These are phyloP conservation scores for Drepana arcuata DNA, from an alignment of 1,140 invertebrate species.

Conservation along the genomic window DNA sequence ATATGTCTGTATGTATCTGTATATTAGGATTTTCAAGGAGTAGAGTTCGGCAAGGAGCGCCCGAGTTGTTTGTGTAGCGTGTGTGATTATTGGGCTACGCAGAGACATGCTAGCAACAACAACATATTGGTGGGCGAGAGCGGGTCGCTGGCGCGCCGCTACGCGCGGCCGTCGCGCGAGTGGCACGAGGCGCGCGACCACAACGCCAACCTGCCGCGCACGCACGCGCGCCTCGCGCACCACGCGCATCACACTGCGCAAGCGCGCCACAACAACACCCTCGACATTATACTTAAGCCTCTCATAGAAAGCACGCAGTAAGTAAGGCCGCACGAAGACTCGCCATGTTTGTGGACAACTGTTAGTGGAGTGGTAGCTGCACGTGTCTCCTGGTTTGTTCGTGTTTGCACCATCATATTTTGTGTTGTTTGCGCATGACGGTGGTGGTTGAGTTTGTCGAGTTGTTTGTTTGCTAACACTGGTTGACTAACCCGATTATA, in stretches of 20 bases:
- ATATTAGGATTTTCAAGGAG: no score
- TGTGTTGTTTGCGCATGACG: constrained; percentile 30
- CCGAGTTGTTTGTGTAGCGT: neutral
- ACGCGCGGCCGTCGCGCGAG: constrained; percentile 44
- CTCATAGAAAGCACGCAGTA: constrained; percentile 73
- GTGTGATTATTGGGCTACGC: constrained; percentile 42
- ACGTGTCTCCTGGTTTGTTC: constrained; percentile 41
- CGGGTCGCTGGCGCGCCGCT: constrained; percentile 60
- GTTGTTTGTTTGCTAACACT: constrained; percentile 32
- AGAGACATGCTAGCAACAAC: constrained; percentile 73
- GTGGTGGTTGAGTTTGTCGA: constrained; percentile 15
- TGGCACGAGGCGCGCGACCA: constrained; percentile 42
- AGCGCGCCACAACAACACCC: constrained; percentile 65
- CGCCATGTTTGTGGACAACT: constrained; percentile 39
- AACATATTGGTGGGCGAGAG: constrained; percentile 68
- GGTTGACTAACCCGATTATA: constrained; percentile 36
- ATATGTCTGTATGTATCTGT: no score
- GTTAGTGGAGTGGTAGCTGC: constrained; percentile 59
- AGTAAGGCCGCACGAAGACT: constrained; percentile 43
- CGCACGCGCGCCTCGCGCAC: constrained; percentile 42
- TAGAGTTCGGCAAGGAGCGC: no score
- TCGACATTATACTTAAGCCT: constrained; percentile 71
- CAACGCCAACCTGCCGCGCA: constrained; percentile 65
- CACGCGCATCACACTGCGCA: constrained; percentile 23
- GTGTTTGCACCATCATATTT: constrained; percentile 3